These are phyloP conservation scores for Sylvia borin DNA, from an alignment of 2,797 vertebrate genomes.

Conservation along the genomic window DNA sequence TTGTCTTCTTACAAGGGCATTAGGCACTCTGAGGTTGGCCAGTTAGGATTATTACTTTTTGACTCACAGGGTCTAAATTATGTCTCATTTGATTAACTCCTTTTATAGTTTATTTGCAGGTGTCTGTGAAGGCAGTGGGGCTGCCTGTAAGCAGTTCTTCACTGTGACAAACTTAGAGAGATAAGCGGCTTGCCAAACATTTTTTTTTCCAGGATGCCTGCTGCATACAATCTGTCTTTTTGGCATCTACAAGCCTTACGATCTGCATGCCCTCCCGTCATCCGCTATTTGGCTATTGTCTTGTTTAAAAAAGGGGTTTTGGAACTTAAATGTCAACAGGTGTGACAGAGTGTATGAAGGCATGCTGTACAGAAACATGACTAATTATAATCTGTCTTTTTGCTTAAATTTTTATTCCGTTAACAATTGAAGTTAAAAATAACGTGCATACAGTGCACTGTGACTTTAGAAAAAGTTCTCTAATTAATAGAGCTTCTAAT, in stretches of 20 bases:
- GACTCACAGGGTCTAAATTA: not conserved
- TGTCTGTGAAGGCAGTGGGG: not conserved
- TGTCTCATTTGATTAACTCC: not conserved
- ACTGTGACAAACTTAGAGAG: conserved; percentile 28
- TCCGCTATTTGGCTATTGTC: conserved; percentile 22
- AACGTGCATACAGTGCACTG: not conserved
- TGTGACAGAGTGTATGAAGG: conserved; percentile 13
- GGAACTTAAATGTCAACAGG: conserved; percentile 52
- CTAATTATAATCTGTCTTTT: conserved; percentile 42
- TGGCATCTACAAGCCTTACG: conserved; percentile 16
- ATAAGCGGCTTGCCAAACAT: conserved; percentile 34
- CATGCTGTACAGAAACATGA: not conserved
- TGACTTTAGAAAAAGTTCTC: not conserved
- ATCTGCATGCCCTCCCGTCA: conserved; percentile 4
- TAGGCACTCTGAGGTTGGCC: not conserved
- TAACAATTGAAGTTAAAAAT: conserved; percentile 37
- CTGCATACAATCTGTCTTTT: conserved; percentile 45
- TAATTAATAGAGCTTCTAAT: conserved; percentile 30
- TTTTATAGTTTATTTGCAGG: conserved; percentile 11
- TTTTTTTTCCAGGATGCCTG: conserved; percentile 32
- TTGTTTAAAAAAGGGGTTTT: conserved; percentile 38
- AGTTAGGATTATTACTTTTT: not conserved
- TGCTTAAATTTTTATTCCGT: not conserved
- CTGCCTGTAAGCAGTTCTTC: conserved; percentile 12
- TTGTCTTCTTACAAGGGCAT: not conserved